Evolutionary conservation across 2,113 vertebrate species (phyloP), one percentile per base, ranked within the genome.

Genomic region (Amphilophus citrinellus): DNA sequence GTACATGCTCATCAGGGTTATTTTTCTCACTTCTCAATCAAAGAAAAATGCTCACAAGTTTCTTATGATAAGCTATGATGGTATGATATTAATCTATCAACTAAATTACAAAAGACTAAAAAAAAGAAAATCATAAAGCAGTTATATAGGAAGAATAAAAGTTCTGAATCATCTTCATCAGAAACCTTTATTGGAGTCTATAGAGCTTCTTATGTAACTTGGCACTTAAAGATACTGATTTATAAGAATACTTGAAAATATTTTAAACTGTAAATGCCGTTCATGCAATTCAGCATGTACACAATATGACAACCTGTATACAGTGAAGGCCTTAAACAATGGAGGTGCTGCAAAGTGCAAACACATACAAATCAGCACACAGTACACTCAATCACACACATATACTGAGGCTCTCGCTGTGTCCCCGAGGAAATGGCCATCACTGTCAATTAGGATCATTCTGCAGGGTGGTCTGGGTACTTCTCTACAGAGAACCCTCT

Each of bases 361-460:
- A 84, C 61, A 73, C 24, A 66, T 32, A 14, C 68, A 73, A 86
- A 84, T 76, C 22, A 59, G 11, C 76, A 32, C 47, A 4, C 32
- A 53, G 35, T 32, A 60, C 42, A 73, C 66, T 53, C n/a, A 53
- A 27, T n/a, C 75, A 61, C 27, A 61, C 27, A 76, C n/a, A 53
- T 2, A 84, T 1, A 50, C 59, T 1, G 27, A 79, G 53, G 50
- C 76, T 27, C 14, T 63, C 2, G 22, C 77, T 0, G 39, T 76
- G 63, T 82, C 88, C 73, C 87, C 2, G 3, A 71, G 86, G 91
- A 93, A 84, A 85, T 50, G 62, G 59, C 83, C 75, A 86, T 93
- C 89, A 61, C 84, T 89, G 91, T 90, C 90, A 92, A 88, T 93
- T 91, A 92, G 83, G 68, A 91, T 92, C 85, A 90, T 57, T 78